Conservation (phyloP, 2,797 vertebrate genomes). For the Salmo trutta region DNA sequence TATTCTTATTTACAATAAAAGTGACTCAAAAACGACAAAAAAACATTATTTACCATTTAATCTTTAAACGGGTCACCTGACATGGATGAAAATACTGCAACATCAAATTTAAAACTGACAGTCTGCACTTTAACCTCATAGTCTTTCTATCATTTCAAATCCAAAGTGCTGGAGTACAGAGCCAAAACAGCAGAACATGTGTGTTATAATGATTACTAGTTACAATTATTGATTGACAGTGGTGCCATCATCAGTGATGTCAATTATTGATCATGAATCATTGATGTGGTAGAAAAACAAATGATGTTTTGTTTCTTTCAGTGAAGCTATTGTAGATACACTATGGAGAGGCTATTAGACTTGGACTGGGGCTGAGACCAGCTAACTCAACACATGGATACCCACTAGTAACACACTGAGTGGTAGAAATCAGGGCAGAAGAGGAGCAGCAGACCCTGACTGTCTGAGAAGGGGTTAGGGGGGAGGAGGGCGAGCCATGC, state of each 20-base stretch:
- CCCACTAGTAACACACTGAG: not conserved
- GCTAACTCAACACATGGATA: not conserved
- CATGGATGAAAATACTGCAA: no score
- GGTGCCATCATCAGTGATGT: conserved; percentile 1
- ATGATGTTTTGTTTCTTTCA: no score
- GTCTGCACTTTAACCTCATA: no score
- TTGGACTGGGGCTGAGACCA: not conserved
- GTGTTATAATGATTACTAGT: not conserved
- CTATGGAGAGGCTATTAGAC: not conserved
- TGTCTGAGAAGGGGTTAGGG: not conserved
- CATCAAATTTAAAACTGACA: no score
- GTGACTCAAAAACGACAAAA: no score
- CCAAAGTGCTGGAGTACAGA: no score
- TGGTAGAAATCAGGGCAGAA: conserved; percentile 5
- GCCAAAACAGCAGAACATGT: not conserved
- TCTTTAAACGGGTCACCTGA: no score
- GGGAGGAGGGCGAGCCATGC: conserved; percentile 61
- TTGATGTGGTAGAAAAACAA: no score
- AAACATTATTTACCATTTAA: no score
- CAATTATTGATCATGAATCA: not conserved
- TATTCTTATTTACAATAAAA: no score
- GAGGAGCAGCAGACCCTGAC: not conserved
- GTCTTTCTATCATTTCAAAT: no score
- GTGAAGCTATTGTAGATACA: not conserved
- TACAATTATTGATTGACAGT: not conserved